Evolutionary conservation across 2,888 invertebrate genomes (phyloP).

Genomic region (Heliconius erato): DNA sequence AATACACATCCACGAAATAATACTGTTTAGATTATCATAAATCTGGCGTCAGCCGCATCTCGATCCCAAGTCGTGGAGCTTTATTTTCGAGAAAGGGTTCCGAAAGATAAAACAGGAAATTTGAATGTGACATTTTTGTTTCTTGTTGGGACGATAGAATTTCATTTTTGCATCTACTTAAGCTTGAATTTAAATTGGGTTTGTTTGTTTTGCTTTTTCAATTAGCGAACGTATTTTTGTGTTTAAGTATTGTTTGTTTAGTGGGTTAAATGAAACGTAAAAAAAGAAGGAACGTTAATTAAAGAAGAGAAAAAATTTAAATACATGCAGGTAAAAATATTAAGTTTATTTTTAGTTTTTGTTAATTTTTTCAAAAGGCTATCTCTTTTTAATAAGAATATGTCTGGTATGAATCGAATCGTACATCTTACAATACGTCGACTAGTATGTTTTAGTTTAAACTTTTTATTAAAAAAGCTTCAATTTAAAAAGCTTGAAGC

Average conservation of each 20-base stretch:
- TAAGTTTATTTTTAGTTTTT: not conserved
- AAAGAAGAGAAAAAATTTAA: not conserved
- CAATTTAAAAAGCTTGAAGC: not conserved
- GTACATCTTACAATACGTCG: no score
- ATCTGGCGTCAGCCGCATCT: slow-evolving; percentile 39
- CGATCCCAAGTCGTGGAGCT: slow-evolving; percentile 30
- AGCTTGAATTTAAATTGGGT: slow-evolving; percentile 7
- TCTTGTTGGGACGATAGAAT: slow-evolving; percentile 26
- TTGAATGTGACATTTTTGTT: slow-evolving; percentile 38
- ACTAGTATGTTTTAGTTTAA: not conserved
- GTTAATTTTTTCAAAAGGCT: not conserved
- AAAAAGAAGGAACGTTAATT: not conserved
- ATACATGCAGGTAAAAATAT: not conserved
- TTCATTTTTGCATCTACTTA: slow-evolving; percentile 33
- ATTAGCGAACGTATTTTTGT: not conserved
- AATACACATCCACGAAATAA: slow-evolving; percentile 7
- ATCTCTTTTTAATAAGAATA: no score
- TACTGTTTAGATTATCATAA: slow-evolving; percentile 44
- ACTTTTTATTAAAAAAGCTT: not conserved
- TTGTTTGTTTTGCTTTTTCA: slow-evolving; percentile 15
- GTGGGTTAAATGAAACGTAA: not conserved
- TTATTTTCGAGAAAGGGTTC: slow-evolving; percentile 41
- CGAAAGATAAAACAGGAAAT: slow-evolving; percentile 29
- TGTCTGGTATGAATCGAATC: no score
- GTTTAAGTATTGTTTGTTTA: not conserved